Evolutionary conservation across 2,888 invertebrate genomes (phyloP).

Genomic region (Drosophila meridionalis): DNA sequence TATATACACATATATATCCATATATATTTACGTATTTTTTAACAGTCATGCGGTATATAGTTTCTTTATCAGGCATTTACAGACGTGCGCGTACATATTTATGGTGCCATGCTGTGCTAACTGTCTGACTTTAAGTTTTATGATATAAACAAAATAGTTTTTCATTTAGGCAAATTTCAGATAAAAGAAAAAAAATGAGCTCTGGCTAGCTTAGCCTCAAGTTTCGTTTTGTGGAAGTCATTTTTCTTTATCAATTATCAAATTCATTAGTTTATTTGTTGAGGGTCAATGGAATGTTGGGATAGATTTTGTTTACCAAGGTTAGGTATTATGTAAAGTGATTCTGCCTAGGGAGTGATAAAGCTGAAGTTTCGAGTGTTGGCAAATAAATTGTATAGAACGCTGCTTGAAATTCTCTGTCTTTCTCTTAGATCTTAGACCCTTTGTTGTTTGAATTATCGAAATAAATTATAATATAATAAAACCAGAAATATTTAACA

Average conservation of each 20-base stretch:
- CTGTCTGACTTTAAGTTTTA: conserved; percentile 15
- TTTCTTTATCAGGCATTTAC: conserved; percentile 35
- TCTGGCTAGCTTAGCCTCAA: background rate
- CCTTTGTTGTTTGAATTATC: background rate
- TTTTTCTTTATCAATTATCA: background rate
- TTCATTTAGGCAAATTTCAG: conserved; percentile 27
- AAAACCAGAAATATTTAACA: background rate
- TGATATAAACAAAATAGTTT: conserved; percentile 47
- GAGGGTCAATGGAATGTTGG: background rate
- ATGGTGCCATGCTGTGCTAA: conserved; percentile 39
- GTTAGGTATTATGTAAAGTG: background rate
- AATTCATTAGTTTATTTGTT: background rate
- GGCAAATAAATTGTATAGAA: background rate
- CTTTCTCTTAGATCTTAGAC: background rate
- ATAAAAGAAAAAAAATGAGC: conserved; percentile 6
- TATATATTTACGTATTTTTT: conserved; percentile 20
- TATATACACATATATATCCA: conserved; percentile 4
- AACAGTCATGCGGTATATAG: conserved; percentile 35
- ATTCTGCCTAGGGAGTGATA: background rate
- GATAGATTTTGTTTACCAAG: background rate
- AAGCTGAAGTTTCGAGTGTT: background rate
- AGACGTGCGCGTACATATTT: conserved; percentile 41
- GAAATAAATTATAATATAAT: background rate
- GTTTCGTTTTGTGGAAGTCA: conserved; percentile 12
- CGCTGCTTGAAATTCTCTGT: background rate